Evolutionary conservation across 2,888 invertebrate species (phyloP), one percentile per base, ranked within the genome.

Genomic region (Dryadula phaetusa): DNA sequence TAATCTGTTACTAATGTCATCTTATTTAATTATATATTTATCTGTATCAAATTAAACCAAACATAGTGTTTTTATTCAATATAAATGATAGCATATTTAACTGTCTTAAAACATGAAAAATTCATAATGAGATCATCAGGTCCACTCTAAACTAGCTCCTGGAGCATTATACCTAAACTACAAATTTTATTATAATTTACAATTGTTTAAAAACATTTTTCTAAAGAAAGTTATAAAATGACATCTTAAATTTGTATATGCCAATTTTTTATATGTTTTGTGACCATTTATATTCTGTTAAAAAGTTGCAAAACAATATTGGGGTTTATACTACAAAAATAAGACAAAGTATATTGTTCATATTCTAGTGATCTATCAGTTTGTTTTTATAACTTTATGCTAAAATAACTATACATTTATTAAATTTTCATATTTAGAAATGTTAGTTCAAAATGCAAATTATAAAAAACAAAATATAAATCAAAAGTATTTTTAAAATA

Each of bases 51-150:
- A 56, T 14, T 16, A 40, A 28, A 28, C 8, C 47, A 25, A n/a
- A 28, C 16, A 52, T 12, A 16, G 25, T 10, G 8, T 28, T 52
- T 52, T 42, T 52, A 16, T 52, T 3, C 10, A 52, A 52, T 52
- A 28, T 52, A 52, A 16, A 28, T 49, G n/a, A 49, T 3, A n/a
- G n/a, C 28, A 52, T 16, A 16, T 28, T 47, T 46, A 65, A 49
- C 25, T 53, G 34, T 42, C n/a, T 46, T 25, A 56, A 34, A 54
- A 34, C 20, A 52, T 22, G 34, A 37, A 68, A 62, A 49, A 62
- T 62, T 65, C 42, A 42, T 46, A 75, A 83, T 88, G 89, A 90
- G 90, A 90, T 90, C 90, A 88, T 83, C 82, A 79, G 54, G 62
- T 78, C 80, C 79, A 76, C 75, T 72, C 44, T 64, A 79, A 81